Conservation (phyloP, 1,140 invertebrate species). For the Pseudomyrmex sp. region DNA sequence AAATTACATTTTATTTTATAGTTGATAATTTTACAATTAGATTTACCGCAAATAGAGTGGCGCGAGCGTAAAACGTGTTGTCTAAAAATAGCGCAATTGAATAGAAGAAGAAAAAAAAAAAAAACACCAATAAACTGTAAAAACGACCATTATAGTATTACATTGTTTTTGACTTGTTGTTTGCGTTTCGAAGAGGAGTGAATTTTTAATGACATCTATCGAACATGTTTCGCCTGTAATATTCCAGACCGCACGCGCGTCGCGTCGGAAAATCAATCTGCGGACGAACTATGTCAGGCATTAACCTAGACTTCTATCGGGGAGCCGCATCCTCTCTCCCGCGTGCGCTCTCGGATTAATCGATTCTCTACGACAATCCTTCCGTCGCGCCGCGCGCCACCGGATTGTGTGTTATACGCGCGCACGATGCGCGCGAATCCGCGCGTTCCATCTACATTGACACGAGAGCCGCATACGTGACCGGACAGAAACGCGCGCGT, state of each 20-base stretch:
- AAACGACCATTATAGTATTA: too few species aligned
- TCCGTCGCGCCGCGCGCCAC: constrained; percentile 22
- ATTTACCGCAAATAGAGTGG: too few species aligned
- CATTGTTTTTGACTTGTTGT: background rate
- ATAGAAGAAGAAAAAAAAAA: background rate
- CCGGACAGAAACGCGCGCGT: background rate
- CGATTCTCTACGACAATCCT: constrained; percentile 43
- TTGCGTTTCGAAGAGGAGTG: background rate
- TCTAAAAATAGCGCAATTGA: background rate
- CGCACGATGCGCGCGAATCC: constrained; percentile 11
- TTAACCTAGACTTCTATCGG: constrained; percentile 37
- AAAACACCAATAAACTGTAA: background rate
- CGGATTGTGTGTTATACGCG: constrained; percentile 9
- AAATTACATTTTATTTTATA: background rate
- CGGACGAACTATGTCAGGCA: constrained; percentile 40
- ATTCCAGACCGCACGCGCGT: constrained; percentile 20
- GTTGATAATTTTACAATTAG: too few species aligned
- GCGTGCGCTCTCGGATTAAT: constrained; percentile 23
- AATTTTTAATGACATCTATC: constrained; percentile 41
- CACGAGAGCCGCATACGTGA: constrained; percentile 15
- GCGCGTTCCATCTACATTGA: constrained; percentile 26
- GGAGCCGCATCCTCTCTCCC: constrained; percentile 21
- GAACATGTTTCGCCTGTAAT: constrained; percentile 19
- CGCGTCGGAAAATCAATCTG: constrained; percentile 52
- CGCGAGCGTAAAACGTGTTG: too few species aligned